Evolutionary conservation across 53 echinoderm and acorn worm genomes (phyloP), one percentile per base, ranked within the genome.

Genomic region (Actinopyga echinites): DNA sequence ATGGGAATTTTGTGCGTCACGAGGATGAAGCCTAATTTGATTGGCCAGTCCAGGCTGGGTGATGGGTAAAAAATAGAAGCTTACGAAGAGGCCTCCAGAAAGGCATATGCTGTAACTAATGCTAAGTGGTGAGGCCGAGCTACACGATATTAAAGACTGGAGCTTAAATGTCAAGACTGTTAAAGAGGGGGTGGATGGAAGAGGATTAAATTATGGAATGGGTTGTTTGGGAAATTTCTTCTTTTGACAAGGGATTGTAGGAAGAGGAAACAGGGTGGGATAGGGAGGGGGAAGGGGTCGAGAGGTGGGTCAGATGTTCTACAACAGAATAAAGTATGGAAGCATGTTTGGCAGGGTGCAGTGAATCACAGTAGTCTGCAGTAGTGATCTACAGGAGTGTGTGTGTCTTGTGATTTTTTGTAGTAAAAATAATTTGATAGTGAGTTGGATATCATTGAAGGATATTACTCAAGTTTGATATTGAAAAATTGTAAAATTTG

Each of bases 91-190:
- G 56, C 54, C 77, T 77, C 77, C 30, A 77, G 54, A 77, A 77
- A 77, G 77, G 77, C 77, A 77, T 73, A 73, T 77, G 77, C 54
- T 77, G 77, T 77, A 77, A 77, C 77, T 55, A 55, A 77, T 77
- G 77, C 77, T 53, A 29, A 56, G 77, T 35, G 32, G 77, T 54
- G 74, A 30, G 77, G 45, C 36, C 28, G 56, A 55, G 30, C 77
- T 77, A 56, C 53, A 77, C 77, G 54, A 77, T 77, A 77, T 77
- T 77, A 77, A 77, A 74, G 54, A 49, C 20, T 1, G 77, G 56
- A 56, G 49, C 33, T 30, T 77, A 56, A 53, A 77, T 54, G 77
- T 77, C 77, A 77, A 56, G 54, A 77, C 29, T 31, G 29, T 56
- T 54, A 30, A 77, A 28, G 69, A 31, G 77, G 77, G 77, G 30